Evolutionary conservation across 2,888 invertebrate genomes (phyloP).

Genomic region (Drosophila paranaensis): DNA sequence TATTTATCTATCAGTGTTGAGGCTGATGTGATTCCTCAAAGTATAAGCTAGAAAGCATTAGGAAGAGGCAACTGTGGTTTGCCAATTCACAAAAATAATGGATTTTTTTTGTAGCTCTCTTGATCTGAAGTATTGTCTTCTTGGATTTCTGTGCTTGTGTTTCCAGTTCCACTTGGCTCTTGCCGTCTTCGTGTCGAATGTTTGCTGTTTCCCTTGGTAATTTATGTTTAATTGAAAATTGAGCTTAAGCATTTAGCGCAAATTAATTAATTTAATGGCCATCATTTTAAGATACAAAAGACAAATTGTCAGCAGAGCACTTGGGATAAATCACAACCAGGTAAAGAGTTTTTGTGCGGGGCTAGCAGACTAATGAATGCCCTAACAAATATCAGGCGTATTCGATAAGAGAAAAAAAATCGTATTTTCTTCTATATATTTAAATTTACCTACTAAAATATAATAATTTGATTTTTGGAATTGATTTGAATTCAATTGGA

Average conservation of each 20-base stretch:
- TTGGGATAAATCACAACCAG: conserved; percentile 11
- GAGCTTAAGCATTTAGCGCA: conserved; percentile 38
- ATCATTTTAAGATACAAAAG: conserved; percentile 56
- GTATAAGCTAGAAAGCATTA: conserved; percentile 6
- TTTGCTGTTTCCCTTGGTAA: conserved; percentile 31
- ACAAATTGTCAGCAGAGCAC: conserved; percentile 21
- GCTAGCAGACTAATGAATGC: neutral
- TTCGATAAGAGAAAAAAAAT: too few relatives aligned
- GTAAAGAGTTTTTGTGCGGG: neutral
- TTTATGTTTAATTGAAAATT: conserved; percentile 70
- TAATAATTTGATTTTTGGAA: too few relatives aligned
- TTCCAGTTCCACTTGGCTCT: too few relatives aligned
- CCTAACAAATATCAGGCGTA: neutral
- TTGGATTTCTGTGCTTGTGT: too few relatives aligned
- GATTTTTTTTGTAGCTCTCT: too few relatives aligned
- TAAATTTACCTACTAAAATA: too few relatives aligned
- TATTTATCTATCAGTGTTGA: conserved; percentile 12
- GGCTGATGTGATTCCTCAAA: conserved; percentile 40
- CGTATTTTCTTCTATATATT: too few relatives aligned
- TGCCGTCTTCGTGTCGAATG: too few relatives aligned
- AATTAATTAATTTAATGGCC: conserved; percentile 76
- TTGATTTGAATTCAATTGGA: too few relatives aligned
- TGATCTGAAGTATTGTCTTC: too few relatives aligned
- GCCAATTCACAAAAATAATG: too few relatives aligned
- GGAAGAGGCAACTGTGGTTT: conserved; percentile 30